Base-by-base conservation (phyloP, 2,888 invertebrate genomes). In the Furcula furcula region DNA sequence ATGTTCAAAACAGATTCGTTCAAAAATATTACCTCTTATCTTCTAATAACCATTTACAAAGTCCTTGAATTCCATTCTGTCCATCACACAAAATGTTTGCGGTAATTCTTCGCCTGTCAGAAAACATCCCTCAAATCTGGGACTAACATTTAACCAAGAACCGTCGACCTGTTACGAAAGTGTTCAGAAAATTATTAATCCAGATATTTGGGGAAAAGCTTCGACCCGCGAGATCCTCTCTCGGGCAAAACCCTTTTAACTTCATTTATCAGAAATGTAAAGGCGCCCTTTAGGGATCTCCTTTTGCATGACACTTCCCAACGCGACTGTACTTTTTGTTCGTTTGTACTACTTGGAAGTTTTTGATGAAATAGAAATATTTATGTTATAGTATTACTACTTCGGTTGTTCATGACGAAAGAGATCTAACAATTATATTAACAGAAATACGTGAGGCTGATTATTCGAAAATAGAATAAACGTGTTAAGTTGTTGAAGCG, bases 191-290 rank as follows among this genome's bases (percentile, higher is more conserved):
- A 35, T 41, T 46, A 48, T 48, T 40, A 44, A 46, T 52, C 48
- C 44, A 46, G 44, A 40, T 40, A 41, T 46, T 46, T 36, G 22
- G 29, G 21, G 25, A 27, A 15, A 15, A 9, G 14, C 15, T 35
- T 31, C 19, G 41, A 44, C 29, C 33, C 31, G 14, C 14, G 14
- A 14, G 26, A 7, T 7, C 14, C 21, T 21, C 38, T 57, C 29
- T 13, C 43, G 54, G 68, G 60, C 41, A 29, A 46, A 50, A 57
- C 75, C 77, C 76, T 76, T 77, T 79, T 71, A 72, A 72, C 64
- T 70, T 69, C 70, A 68, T 68, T 72, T 68, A 76, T 72, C 69
- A 65, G 71, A 72, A 75, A 73, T 71, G 68, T 70, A 69, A 72
- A 68, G 61, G 40, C 21, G 40, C 57, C 66, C 61, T 40, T 4